phyloP scores from a whole-genome alignment of 2,113 vertebrate genomes.

The Poecilia latipinna region DNA sequence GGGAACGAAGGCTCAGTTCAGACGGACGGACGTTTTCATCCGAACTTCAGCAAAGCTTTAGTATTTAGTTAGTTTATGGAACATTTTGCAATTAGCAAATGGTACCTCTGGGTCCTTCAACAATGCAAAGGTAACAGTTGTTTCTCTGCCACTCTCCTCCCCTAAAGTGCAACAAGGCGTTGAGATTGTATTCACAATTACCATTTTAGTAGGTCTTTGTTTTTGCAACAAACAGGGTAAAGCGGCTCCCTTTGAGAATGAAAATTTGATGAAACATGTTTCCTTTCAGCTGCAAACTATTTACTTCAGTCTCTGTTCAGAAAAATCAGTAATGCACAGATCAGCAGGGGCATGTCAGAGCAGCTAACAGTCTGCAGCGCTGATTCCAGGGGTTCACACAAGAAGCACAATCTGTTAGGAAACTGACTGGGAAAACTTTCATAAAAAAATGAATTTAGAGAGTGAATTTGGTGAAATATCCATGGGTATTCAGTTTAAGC shows the following conservation, averaged over 20 bases:
- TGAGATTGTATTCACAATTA: conserved; percentile 19
- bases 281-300: conserved; percentile 11
- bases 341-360: neutral
- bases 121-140: conserved; percentile 17
- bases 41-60: neutral
- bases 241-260: neutral
- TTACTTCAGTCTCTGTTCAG: neutral
- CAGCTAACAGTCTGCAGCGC: conserved; percentile 8
- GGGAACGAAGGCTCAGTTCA: neutral
- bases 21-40: neutral
- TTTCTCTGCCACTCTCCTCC: conserved; percentile 13
- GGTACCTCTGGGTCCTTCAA: conserved; percentile 16
- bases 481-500: no score
- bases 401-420: conserved; percentile 17
- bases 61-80: conserved; percentile 9
- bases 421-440: no score
- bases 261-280: conserved; percentile 15
- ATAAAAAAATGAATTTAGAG: no score
- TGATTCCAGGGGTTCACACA: neutral
- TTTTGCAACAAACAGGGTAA: neutral
- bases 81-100: conserved; percentile 4
- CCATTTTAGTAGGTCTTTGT: conserved; percentile 24
- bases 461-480: no score
- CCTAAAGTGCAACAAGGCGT: conserved; percentile 20
- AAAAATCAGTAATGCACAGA: neutral